Evolutionary conservation across 1,140 invertebrate genomes (phyloP), one percentile per base, ranked within the genome.

Genomic region (Lasaia peninsularis): DNA sequence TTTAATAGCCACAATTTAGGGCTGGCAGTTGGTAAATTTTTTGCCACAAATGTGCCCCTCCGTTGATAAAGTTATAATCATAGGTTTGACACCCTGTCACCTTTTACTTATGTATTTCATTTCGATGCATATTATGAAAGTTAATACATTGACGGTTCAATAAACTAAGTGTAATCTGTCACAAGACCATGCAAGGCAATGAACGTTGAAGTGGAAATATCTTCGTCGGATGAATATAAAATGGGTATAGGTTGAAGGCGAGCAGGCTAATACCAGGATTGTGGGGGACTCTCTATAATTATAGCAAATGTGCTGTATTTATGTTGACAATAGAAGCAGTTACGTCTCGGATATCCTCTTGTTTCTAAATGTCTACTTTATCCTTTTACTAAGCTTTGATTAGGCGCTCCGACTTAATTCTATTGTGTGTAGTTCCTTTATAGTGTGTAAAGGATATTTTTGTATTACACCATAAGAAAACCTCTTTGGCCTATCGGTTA

Each of bases 1-100:
- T 14, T 2, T 18, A 44, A 18, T 16, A 16, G 40, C 18, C 11
- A 53, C 52, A 34, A 28, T 55, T 55, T 18, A 67, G 60, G 65
- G 62, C 69, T 57, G 55, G 56, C 35, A 49, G 56, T 51, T 48
- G 59, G 69, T 66, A 72, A 59, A 67, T 79, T 82, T 82, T 80
- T 73, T 71, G 63, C 76, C 75, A 76, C 75, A 78, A 75, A 75
- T 69, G 62, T 71, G 60, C 66, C 69, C 69, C 71, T 75, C 71
- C 65, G 71, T 73, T 80, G 79, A 78, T 82, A 84, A 82, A 75
- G 64, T 74, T 71, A 63, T 86, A 86, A 86, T 86, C 79, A 84
- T 84, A 82, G 79, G 80, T 83, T 80, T 80, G 76, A 76, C 80
- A 82, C 79, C 73, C 73, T 16, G 40, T 28, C 35, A 40, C 35